Evolutionary conservation across 2,888 invertebrate species (phyloP).

Genomic region (Cloeon dipterum): DNA sequence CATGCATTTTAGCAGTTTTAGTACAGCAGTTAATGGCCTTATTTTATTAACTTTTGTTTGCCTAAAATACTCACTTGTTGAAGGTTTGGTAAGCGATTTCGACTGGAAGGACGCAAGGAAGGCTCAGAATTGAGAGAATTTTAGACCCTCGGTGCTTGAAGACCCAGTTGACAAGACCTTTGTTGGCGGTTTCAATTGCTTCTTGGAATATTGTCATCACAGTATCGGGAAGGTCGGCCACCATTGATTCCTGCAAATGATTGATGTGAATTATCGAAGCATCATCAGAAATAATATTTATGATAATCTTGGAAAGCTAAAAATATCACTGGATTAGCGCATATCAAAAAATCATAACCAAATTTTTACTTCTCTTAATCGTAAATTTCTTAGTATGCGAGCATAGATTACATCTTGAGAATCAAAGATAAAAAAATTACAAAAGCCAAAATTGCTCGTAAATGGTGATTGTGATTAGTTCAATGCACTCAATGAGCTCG

Average conservation of each 20-base stretch:
- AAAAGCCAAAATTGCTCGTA: no score
- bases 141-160: conserved; percentile 66
- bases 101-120: conserved; percentile 72
- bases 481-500: no score
- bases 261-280: conserved; percentile 3
- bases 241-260: conserved; percentile 50
- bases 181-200: conserved; percentile 80
- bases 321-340: no score
- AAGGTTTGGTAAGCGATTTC: conserved; percentile 72
- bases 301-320: neutral
- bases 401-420: no score
- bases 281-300: neutral
- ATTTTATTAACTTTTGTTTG: no score
- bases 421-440: no score
- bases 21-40: no score
- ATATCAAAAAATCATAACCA: no score
- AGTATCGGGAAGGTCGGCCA: conserved; percentile 72
- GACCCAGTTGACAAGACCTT: conserved; percentile 73
- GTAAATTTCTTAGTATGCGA: no score
- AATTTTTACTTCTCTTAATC: no score
- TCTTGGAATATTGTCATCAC: conserved; percentile 80
- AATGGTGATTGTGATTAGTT: no score
- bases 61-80: conserved; percentile 56
- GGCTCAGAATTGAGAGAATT: conserved; percentile 49
- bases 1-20: no score